Conservation (phyloP, 1,140 invertebrate species). For the Manduca sexta region DNA sequence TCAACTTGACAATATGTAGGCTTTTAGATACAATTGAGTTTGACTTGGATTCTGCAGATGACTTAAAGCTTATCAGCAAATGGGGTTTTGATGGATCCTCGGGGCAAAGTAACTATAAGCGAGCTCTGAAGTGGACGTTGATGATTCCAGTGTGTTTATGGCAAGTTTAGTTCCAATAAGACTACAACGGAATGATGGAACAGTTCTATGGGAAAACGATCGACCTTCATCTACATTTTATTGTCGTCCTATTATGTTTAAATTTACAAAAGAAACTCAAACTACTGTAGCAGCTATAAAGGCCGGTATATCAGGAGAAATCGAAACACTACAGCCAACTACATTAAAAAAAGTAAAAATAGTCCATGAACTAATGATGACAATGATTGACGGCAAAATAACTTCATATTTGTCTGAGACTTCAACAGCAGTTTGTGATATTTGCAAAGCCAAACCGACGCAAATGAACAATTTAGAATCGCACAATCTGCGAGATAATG, state of each 20-base stretch:
- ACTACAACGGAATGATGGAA: constrained; percentile 5
- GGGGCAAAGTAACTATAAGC: constrained; percentile 7
- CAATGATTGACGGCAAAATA: constrained; percentile 4
- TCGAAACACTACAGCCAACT: constrained; percentile 1
- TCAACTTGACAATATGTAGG: no score
- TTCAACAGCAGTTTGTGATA: constrained; percentile 1
- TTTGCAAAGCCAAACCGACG: constrained; percentile 4
- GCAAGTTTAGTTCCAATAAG: constrained; percentile 7
- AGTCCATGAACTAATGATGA: background rate
- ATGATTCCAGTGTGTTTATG: constrained; percentile 6
- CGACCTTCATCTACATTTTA: constrained; percentile 3
- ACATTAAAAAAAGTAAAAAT: constrained; percentile 4
- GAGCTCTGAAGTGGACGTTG: constrained; percentile 1
- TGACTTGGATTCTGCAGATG: constrained; percentile 1
- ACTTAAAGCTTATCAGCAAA: constrained; percentile 4
- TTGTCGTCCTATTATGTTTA: constrained; percentile 3
- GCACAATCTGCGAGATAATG: background rate
- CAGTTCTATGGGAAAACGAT: constrained; percentile 7
- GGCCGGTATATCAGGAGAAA: constrained; percentile 3
- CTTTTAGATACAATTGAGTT: background rate
- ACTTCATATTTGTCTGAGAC: constrained; percentile 1
- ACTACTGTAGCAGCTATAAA: constrained; percentile 3
- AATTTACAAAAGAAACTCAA: constrained; percentile 6
- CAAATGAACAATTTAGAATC: constrained; percentile 5
- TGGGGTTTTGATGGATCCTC: constrained; percentile 5